phyloP scores from a whole-genome alignment of 2,888 invertebrate genomes.

The Tenthredo scrophulariae region DNA sequence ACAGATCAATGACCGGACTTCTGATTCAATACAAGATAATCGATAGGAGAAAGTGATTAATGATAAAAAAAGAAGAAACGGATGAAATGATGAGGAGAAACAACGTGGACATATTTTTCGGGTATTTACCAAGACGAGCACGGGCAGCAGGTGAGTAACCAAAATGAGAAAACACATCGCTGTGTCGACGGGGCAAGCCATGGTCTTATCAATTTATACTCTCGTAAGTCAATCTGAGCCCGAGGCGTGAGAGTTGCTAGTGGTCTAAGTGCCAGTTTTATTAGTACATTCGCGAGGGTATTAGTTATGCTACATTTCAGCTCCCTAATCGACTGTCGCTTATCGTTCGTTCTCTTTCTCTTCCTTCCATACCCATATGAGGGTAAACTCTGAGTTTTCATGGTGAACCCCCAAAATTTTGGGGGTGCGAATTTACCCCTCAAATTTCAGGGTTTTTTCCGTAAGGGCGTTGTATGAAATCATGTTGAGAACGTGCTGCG shows the following conservation, averaged over 20 bases:
- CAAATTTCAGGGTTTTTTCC: too few relatives aligned
- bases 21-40: neutral
- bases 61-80: neutral
- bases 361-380: neutral
- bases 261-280: slow-evolving; percentile 58
- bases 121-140: slow-evolving; percentile 56
- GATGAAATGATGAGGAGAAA: neutral
- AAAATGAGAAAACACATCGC: slow-evolving; percentile 56
- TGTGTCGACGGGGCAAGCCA: slow-evolving; percentile 47
- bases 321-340: slow-evolving; percentile 58
- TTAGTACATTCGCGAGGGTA: slow-evolving; percentile 49
- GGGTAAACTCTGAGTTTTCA: too few relatives aligned
- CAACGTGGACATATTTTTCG: neutral
- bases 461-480: slow-evolving; percentile 22
- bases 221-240: slow-evolving; percentile 46
- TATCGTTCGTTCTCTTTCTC: slow-evolving; percentile 50
- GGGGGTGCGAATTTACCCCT: too few relatives aligned
- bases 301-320: slow-evolving; percentile 59
- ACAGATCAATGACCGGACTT: neutral
- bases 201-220: slow-evolving; percentile 57
- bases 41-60: neutral
- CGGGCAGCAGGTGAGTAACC: slow-evolving; percentile 53
- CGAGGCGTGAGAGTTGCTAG: slow-evolving; percentile 18
- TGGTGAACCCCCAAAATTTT: too few relatives aligned
- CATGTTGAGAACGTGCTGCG: neutral